Conservation (phyloP, 2,888 invertebrate genomes). For the Pyrochroa serraticornis region DNA sequence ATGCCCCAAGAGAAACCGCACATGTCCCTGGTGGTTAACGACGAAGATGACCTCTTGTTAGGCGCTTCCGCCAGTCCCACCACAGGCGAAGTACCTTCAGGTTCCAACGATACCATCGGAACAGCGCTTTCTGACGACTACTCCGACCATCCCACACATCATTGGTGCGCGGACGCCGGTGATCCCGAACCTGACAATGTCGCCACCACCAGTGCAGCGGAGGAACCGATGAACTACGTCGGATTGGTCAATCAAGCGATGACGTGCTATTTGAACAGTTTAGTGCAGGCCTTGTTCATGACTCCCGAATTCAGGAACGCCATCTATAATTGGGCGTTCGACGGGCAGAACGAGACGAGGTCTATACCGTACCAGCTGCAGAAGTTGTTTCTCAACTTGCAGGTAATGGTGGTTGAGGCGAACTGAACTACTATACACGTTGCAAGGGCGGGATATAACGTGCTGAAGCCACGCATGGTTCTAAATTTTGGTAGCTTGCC, state of each 20-base stretch:
- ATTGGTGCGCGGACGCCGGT: neutral
- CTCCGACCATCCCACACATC: constrained; percentile 2
- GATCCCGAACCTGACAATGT: constrained; percentile 7
- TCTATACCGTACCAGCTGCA: constrained; percentile 88
- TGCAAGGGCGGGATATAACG: too few species aligned
- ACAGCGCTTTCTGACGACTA: constrained; percentile 13
- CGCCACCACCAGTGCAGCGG: constrained; percentile 4
- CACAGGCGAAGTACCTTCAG: constrained; percentile 38
- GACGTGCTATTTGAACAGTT: constrained; percentile 90
- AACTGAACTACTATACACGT: too few species aligned
- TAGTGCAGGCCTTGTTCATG: constrained; percentile 88
- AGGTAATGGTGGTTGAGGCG: constrained; percentile 57
- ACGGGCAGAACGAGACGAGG: constrained; percentile 70
- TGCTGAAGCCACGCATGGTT: too few species aligned
- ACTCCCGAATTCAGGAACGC: constrained; percentile 92
- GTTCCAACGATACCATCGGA: constrained; percentile 16
- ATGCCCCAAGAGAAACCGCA: constrained; percentile 29
- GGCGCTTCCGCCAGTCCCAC: constrained; percentile 60
- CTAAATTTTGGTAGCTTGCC: too few species aligned
- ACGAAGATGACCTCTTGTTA: constrained; percentile 57
- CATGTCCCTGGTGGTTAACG: constrained; percentile 40
- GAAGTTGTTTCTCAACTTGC: constrained; percentile 81
- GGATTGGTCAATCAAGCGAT: constrained; percentile 89
- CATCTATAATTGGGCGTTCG: constrained; percentile 82
- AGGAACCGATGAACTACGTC: constrained; percentile 63